Evolutionary conservation across 2,113 vertebrate genomes (phyloP).

Genomic region (Balaeniceps rex): DNA sequence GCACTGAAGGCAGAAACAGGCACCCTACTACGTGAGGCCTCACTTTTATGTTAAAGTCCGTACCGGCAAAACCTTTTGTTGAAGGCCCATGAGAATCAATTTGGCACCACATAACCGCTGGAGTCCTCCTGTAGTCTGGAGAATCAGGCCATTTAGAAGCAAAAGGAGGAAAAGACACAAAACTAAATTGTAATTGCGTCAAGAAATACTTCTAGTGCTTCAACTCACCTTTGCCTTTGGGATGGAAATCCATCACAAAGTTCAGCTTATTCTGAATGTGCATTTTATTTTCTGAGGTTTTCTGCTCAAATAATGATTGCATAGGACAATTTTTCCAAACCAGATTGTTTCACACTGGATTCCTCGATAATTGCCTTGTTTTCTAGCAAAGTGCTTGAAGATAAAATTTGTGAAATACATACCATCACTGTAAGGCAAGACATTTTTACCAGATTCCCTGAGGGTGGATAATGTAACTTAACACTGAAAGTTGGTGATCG

Average conservation of each 20-base stretch:
- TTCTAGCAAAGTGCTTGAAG: neutral
- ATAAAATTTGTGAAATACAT: neutral
- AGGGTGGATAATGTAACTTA: neutral
- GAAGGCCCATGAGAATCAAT: neutral
- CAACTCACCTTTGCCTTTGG: neutral
- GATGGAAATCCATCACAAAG: neutral
- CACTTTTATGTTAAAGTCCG: neutral
- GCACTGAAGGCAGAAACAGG: neutral
- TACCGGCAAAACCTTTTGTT: neutral
- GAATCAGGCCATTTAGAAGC: neutral
- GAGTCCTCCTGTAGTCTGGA: neutral
- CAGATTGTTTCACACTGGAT: neutral
- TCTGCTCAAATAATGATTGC: neutral
- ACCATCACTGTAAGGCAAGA: neutral
- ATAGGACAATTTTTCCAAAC: neutral
- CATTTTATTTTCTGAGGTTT: neutral
- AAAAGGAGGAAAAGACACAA: neutral
- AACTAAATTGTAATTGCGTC: neutral
- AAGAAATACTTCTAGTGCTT: neutral
- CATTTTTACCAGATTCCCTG: neutral
- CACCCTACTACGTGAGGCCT: neutral
- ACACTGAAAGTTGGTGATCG: neutral
- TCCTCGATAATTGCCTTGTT: neutral
- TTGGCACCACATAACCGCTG: neutral
- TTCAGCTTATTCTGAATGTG: neutral